These are phyloP conservation scores for Aethes cnicana DNA, from an alignment of 2,888 invertebrate genomes.

Conservation along the genomic window DNA sequence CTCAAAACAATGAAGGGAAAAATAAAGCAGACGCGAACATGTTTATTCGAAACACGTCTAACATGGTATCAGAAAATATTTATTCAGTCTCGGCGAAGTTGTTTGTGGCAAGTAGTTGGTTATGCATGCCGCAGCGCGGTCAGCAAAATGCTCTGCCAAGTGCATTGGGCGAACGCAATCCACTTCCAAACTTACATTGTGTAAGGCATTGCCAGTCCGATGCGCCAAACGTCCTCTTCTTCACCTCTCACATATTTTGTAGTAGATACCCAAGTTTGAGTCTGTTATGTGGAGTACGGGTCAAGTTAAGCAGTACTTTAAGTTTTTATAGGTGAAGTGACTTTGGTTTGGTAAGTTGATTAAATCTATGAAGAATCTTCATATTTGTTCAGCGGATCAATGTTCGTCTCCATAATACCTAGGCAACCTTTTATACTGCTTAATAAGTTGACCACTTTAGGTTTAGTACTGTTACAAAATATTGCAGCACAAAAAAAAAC, in stretches of 20 bases:
- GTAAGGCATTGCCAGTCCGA: slow-evolving; percentile 16
- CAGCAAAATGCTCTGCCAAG: slow-evolving; percentile 59
- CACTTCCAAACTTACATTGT: slow-evolving; percentile 53
- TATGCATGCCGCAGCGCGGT: slow-evolving; percentile 61
- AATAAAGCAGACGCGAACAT: slow-evolving; percentile 2
- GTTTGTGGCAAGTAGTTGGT: slow-evolving; percentile 56
- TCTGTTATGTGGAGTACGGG: not conserved
- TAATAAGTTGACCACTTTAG: too few relatives aligned
- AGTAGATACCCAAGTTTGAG: not conserved
- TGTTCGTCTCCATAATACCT: too few relatives aligned
- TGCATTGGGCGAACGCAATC: slow-evolving; percentile 56
- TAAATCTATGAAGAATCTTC: too few relatives aligned
- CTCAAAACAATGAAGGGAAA: too few relatives aligned
- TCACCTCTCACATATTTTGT: slow-evolving; percentile 13
- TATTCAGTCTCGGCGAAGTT: slow-evolving; percentile 61
- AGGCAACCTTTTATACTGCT: too few relatives aligned
- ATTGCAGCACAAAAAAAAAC: too few relatives aligned
- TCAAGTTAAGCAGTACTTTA: not conserved
- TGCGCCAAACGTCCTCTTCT: slow-evolving; percentile 20
- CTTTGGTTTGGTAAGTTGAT: too few relatives aligned
- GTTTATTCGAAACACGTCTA: slow-evolving; percentile 24
- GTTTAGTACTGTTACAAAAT: too few relatives aligned
- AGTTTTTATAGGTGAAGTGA: not conserved
- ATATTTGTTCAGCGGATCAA: too few relatives aligned
- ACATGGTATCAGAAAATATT: slow-evolving; percentile 44